These are phyloP conservation scores for Shinisaurus crocodilurus DNA, from an alignment of 2,113 vertebrate genomes.

Conservation along the genomic window DNA sequence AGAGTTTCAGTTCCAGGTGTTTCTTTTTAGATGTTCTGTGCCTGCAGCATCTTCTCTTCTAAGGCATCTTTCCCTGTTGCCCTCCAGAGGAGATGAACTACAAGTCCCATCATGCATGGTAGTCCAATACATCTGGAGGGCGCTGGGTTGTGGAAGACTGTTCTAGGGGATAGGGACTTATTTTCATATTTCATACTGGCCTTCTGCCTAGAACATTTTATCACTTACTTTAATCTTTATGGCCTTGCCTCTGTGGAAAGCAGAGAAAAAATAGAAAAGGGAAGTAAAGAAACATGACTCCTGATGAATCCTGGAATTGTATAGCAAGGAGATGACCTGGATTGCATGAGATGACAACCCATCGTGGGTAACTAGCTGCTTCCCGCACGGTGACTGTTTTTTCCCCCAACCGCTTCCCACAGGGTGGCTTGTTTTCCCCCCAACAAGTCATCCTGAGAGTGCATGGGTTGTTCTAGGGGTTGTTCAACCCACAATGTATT, in stretches of 20 bases:
- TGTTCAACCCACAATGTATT: no score
- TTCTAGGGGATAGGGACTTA: not conserved
- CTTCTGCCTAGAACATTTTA: not conserved
- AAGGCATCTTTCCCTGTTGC: no score
- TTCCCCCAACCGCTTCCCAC: no score
- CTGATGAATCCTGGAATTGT: not conserved
- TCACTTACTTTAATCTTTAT: slow-evolving; percentile 6
- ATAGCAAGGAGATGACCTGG: not conserved
- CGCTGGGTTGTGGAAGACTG: not conserved
- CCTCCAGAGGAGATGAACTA: not conserved
- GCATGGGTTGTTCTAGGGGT: no score
- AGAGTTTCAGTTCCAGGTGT: not conserved
- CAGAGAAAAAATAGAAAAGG: slow-evolving; percentile 1
- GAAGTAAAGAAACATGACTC: not conserved
- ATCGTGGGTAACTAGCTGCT: no score
- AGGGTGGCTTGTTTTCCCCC: no score
- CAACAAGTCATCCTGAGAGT: no score
- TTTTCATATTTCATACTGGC: not conserved
- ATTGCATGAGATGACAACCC: no score
- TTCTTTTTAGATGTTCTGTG: not conserved
- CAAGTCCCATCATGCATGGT: not conserved
- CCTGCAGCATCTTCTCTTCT: not conserved
- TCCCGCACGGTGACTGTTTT: no score
- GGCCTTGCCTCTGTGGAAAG: not conserved
- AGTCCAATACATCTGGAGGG: not conserved